Evolutionary conservation across 92 coral and sea anemone genomes (phyloP).

Genomic region (Desmophyllum pertusum): DNA sequence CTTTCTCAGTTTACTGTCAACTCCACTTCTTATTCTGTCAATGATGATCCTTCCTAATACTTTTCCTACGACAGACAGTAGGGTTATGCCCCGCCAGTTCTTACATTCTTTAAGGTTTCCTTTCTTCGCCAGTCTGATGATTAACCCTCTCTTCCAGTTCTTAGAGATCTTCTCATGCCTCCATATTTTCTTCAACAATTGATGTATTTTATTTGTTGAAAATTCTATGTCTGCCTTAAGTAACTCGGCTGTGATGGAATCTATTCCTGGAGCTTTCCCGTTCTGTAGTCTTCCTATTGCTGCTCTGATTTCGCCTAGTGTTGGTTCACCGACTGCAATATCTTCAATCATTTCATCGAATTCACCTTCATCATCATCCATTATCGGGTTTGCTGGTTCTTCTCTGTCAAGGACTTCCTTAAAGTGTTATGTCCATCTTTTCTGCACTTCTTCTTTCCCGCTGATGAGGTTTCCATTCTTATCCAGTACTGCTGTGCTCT

Average conservation of each 20-base stretch:
- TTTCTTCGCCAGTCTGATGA: slow-evolving; percentile 47
- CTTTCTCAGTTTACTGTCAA: too few species aligned
- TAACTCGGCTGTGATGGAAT: slow-evolving; percentile 33
- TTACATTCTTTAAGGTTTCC: slow-evolving; percentile 56
- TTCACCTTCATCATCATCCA: neutral
- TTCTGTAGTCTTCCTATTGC: slow-evolving; percentile 32
- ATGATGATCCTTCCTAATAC: slow-evolving; percentile 51
- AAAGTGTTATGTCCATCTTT: slow-evolving; percentile 37
- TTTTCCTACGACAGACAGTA: slow-evolving; percentile 46
- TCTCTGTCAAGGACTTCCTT: too few species aligned
- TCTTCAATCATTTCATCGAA: slow-evolving; percentile 10
- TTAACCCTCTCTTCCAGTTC: slow-evolving; percentile 47
- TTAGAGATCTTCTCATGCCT: slow-evolving; percentile 28
- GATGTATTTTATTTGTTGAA: slow-evolving; percentile 32
- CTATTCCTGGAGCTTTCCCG: slow-evolving; percentile 43
- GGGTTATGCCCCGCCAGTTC: slow-evolving; percentile 52
- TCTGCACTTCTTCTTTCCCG: slow-evolving; percentile 8
- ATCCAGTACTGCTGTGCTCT: slow-evolving; percentile 3
- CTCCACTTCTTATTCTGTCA: too few species aligned
- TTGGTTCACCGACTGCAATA: slow-evolving; percentile 43
- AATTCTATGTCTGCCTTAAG: slow-evolving; percentile 43
- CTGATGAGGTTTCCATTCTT: slow-evolving; percentile 6
- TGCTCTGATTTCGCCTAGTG: slow-evolving; percentile 34
- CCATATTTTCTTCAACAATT: slow-evolving; percentile 37
- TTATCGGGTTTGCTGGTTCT: neutral